Evolutionary conservation across 2,888 invertebrate genomes (phyloP).

Genomic region (Dasypogon diadema): DNA sequence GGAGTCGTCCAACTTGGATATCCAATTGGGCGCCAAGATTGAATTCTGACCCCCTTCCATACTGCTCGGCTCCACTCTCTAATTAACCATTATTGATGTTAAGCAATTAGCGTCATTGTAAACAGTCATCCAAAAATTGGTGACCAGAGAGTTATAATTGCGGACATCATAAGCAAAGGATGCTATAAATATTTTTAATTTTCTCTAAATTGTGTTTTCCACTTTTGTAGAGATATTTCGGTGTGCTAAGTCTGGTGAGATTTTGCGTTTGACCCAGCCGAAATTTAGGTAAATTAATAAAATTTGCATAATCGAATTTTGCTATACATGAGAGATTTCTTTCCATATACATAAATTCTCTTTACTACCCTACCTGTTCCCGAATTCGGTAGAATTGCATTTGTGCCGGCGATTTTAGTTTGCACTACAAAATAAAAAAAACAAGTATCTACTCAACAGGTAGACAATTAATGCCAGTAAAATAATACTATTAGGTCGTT

Average conservation of each 20-base stretch:
- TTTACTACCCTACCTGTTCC: no score
- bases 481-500: no score
- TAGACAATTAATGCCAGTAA: no score
- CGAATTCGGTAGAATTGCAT: no score
- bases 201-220: constrained; percentile 11
- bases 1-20: not conserved
- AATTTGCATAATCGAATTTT: constrained; percentile 38
- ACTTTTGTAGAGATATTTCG: not conserved
- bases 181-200: constrained; percentile 44
- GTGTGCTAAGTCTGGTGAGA: not conserved
- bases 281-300: constrained; percentile 19
- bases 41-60: constrained; percentile 20
- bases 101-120: constrained; percentile 45
- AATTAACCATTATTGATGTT: constrained; percentile 48
- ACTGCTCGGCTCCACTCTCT: constrained; percentile 22
- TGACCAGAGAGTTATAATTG: constrained; percentile 45
- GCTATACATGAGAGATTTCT: not conserved
- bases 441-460: no score
- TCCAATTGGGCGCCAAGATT: constrained; percentile 23
- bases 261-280: constrained; percentile 7
- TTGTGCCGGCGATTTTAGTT: no score
- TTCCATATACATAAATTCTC: not conserved
- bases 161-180: constrained; percentile 35
- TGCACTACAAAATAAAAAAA: no score
- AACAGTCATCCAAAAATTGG: constrained; percentile 30